Evolutionary conservation across 1,140 invertebrate species (phyloP), one percentile per base, ranked within the genome.

Genomic region (Drosophila sp.): DNA sequence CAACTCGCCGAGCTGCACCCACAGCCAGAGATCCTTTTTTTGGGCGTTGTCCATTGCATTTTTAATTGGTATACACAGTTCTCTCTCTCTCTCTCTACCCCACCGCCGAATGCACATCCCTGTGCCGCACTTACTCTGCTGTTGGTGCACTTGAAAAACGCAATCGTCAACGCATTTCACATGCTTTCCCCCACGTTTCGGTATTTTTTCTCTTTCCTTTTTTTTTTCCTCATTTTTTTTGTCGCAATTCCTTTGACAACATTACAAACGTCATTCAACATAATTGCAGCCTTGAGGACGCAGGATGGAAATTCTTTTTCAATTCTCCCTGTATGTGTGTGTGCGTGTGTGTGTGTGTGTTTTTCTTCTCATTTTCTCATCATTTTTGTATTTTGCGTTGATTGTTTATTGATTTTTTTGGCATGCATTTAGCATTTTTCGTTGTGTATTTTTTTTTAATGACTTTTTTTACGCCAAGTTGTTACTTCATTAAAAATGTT

Each of bases 401-500:
- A 82, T 82, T 82, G 74, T 77, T 69, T 82, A 84, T 84, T 80
- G 72, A 77, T 82, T 82, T 82, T 81, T 71, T 65, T 65, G 66
- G 79, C 70, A 79, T 75, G 68, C 72, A 75, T 77, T 84, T 80
- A 77, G 77, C 73, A 80, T 76, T 86, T 87, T 86, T 87, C 81
- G 86, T 86, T 86, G 81, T 86, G 82, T 86, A 70, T 87, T 81
- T 82, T 78, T 68, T 68, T 65, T 70, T 38, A 38, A 38, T 38
- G 35, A 38, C 35, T 62, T 11, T 11, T 4, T 25, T 35, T 63
- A 50, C 64, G 66, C 63, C 76, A 79, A 74, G 83, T 82, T 86
- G 83, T 86, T 86, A 87, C 83, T 86, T 86, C 83, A 86, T 86
- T 87, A 86, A 76, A 70, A 86, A 85, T 85, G 82, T 86, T 79